These are phyloP conservation scores for Mesorhabditis sp. DNA, from an alignment of 2,888 invertebrate genomes.

Conservation along the genomic window DNA sequence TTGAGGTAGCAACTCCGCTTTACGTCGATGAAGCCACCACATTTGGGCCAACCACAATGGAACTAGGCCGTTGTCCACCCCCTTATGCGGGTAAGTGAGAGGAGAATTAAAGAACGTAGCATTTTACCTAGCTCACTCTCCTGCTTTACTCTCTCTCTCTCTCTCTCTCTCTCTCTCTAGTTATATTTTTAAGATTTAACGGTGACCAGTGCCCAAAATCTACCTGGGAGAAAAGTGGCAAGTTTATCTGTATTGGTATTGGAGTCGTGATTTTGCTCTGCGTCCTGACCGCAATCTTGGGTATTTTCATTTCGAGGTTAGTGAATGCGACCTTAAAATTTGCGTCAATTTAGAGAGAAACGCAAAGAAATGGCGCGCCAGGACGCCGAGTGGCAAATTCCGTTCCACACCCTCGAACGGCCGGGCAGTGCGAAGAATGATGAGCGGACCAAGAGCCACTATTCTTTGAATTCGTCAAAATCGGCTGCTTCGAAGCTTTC, in stretches of 20 bases:
- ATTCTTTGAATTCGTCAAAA: not conserved
- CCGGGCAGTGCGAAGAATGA: not conserved
- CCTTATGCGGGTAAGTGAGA: not conserved
- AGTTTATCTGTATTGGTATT: not conserved
- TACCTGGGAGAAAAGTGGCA: not conserved
- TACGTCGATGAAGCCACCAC: not conserved
- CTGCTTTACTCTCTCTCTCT: not conserved
- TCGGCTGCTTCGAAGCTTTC: not conserved
- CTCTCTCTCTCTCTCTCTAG: not conserved
- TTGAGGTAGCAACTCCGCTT: not conserved
- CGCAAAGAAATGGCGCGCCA: constrained; percentile 28
- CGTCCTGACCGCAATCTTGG: not conserved
- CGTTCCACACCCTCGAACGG: constrained; percentile 16
- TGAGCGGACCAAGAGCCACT: not conserved
- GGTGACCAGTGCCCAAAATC: not conserved
- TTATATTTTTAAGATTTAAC: not conserved
- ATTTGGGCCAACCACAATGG: not conserved
- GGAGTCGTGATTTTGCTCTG: not conserved
- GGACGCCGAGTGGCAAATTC: constrained; percentile 34
- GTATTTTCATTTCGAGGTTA: not conserved
- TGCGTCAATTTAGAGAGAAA: constrained; percentile 16
- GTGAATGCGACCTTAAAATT: no score
- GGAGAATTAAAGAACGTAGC: no score
- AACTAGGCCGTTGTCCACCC: not conserved
- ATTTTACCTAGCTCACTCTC: no score